A percentile compares a stretch with the other conserved stretches of the same genome.
phyloP scores from a whole-genome alignment of 2,888 invertebrate species.

The Oscheius myriophilus region DNA sequence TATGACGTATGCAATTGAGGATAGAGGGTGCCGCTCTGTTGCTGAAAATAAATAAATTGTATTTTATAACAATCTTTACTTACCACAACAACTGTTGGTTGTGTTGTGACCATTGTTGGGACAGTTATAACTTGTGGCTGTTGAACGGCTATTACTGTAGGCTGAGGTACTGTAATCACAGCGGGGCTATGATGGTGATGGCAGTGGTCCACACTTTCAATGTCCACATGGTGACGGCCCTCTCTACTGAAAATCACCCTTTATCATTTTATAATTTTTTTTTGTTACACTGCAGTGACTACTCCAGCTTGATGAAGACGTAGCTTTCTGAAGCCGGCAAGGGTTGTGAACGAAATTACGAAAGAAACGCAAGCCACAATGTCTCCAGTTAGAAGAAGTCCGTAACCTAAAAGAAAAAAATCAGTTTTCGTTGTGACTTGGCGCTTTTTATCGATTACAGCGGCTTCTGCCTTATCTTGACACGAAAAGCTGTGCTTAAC shows the following conservation, averaged over 20 bases:
- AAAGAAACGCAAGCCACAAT: conserved; percentile 11
- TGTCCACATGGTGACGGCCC: not conserved
- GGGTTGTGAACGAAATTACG: conserved; percentile 1
- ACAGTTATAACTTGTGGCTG: conserved; percentile 13
- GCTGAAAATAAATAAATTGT: not conserved
- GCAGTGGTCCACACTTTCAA: not conserved
- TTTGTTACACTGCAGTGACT: conserved; percentile 7
- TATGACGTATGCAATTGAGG: conserved; percentile 10
- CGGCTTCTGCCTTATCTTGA: not conserved
- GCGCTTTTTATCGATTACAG: too few species aligned
- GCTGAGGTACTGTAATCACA: not conserved
- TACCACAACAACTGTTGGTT: conserved; percentile 3
- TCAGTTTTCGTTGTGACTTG: too few species aligned
- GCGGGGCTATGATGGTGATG: not conserved
- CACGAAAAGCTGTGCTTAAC: not conserved
- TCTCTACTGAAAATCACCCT: not conserved
- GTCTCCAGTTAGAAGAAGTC: conserved; percentile 1
- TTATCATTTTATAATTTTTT: too few species aligned
- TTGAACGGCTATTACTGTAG: not conserved
- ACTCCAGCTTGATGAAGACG: conserved; percentile 25
- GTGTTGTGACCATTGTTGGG: not conserved
- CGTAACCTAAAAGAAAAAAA: conserved; percentile 6
- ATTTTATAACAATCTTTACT: not conserved
- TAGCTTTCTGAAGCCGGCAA: conserved; percentile 22
- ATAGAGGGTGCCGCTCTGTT: conserved; percentile 5